A percentile compares a stretch with the other conserved stretches of the same genome.
Conservation (phyloP, 2,888 invertebrate genomes). For the Conus canariensis region DNA sequence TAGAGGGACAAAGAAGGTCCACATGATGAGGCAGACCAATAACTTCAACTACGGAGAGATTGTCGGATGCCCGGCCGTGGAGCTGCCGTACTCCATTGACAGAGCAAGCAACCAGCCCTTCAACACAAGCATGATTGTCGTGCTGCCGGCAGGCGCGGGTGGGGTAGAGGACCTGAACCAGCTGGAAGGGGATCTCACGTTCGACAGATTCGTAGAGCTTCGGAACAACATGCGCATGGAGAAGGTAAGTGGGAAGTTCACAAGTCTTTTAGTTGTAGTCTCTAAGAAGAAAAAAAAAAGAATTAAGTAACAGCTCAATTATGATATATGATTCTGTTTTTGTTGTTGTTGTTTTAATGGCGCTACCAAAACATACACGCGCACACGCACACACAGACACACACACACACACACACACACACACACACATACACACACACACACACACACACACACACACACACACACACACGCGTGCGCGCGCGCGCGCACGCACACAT, state of each 20-base stretch:
- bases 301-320: too few species aligned
- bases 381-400: background rate
- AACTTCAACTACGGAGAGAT: conserved; percentile 83
- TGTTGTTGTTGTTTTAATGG: too few species aligned
- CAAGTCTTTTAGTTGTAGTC: too few species aligned
- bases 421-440: background rate
- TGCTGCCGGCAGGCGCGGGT: conserved; percentile 66
- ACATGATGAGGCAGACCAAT: conserved; percentile 86
- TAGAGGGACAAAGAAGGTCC: conserved; percentile 74
- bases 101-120: background rate
- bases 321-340: too few species aligned
- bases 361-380: background rate
- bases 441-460: conserved; percentile 8
- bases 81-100: conserved; percentile 84
- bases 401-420: background rate
- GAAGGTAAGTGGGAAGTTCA: conserved; percentile 11
- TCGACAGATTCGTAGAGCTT: background rate
- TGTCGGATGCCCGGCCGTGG: conserved; percentile 87
- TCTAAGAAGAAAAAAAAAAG: too few species aligned
- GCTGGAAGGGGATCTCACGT: conserved; percentile 56
- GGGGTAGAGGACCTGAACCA: conserved; percentile 59
- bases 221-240: background rate
- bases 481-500: too few species aligned
- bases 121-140: conserved; percentile 68
- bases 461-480: background rate